phyloP scores from a whole-genome alignment of 1,140 invertebrate species.

The Macrobrachium rosenbergii region DNA sequence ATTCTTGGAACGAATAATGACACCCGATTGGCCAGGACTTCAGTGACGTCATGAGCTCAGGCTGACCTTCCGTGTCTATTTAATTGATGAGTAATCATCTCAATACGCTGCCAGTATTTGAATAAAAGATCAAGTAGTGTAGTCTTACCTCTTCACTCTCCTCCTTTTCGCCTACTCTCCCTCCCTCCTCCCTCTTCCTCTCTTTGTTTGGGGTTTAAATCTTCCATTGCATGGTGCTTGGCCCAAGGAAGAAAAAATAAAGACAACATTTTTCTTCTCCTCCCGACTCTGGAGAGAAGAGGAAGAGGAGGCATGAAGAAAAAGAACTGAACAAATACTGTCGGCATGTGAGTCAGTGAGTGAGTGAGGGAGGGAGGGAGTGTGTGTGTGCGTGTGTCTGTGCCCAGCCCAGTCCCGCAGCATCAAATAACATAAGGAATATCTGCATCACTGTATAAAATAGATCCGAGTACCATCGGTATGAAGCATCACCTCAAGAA shows the following conservation, averaged over 20 bases:
- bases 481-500: too few species aligned
- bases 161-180: not conserved
- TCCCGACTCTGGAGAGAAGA: too few species aligned
- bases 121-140: slow-evolving; percentile 57
- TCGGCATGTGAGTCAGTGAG: too few species aligned
- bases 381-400: not conserved
- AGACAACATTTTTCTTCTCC: too few species aligned
- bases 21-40: slow-evolving; percentile 33
- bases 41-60: slow-evolving; percentile 36
- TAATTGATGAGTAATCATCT: slow-evolving; percentile 61
- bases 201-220: not conserved
- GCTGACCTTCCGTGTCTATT: slow-evolving; percentile 50
- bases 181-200: slow-evolving; percentile 1
- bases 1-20: slow-evolving; percentile 54
- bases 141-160: slow-evolving; percentile 42
- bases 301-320: too few species aligned
- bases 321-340: too few species aligned
- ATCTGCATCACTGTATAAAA: too few species aligned
- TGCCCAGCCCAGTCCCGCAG: not conserved
- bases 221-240: too few species aligned
- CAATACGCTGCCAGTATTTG: slow-evolving; percentile 55
- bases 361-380: too few species aligned
- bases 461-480: too few species aligned
- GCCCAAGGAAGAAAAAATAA: too few species aligned
- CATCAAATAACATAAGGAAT: too few species aligned